Conservation (phyloP, 92 coral and sea anemone species). For the Epizoanthus illoricatus region DNA sequence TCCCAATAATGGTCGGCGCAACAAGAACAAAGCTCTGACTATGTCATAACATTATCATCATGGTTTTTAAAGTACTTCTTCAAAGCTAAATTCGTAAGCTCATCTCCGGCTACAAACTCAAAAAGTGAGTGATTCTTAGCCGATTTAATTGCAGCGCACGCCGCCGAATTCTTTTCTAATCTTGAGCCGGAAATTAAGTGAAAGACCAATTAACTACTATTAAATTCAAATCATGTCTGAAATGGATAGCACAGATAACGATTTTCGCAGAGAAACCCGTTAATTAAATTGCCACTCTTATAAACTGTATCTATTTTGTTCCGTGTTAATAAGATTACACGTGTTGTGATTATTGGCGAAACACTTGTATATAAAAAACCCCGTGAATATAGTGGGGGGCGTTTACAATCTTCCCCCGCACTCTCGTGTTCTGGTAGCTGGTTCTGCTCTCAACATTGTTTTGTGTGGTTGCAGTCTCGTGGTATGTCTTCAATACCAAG, state of each 20-base stretch:
- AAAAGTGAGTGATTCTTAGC: too few relatives aligned
- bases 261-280: slow-evolving; percentile 29
- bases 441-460: not conserved
- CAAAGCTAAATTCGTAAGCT: too few relatives aligned
- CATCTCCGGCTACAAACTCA: too few relatives aligned
- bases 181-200: slow-evolving; percentile 29
- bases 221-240: slow-evolving; percentile 32
- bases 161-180: slow-evolving; percentile 6
- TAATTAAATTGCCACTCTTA: slow-evolving; percentile 29
- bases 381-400: too few relatives aligned
- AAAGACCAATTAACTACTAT: slow-evolving; percentile 20
- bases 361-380: not conserved
- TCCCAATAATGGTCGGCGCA: not conserved
- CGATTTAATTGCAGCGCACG: too few relatives aligned
- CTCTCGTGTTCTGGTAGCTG: too few relatives aligned
- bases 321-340: slow-evolving; percentile 14
- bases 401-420: too few relatives aligned
- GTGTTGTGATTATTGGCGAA: slow-evolving; percentile 1
- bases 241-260: slow-evolving; percentile 9
- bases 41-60: not conserved
- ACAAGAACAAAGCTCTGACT: not conserved
- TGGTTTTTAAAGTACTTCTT: too few relatives aligned
- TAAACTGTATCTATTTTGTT: slow-evolving; percentile 7
- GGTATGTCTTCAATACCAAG: not conserved
- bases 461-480: not conserved